Evolutionary conservation across 2,113 vertebrate genomes (phyloP).

Genomic region (Hypomesus transpacificus): DNA sequence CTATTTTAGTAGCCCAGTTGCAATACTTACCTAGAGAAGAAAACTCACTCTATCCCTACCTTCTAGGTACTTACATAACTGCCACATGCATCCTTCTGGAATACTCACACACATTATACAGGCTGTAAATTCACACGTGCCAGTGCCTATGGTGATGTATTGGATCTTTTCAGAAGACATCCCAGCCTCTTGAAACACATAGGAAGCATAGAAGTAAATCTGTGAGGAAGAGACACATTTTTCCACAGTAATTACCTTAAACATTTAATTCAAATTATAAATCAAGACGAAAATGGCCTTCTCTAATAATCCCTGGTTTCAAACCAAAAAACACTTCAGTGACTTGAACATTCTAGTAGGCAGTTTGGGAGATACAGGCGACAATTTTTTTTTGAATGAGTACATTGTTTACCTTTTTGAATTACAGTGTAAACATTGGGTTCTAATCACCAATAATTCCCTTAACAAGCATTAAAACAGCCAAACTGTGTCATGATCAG

Average conservation of each 20-base stretch:
- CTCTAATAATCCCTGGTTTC: no score
- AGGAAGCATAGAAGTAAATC: slow-evolving; percentile 86
- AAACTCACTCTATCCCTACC: slow-evolving; percentile 13
- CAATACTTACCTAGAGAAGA: slow-evolving; percentile 17
- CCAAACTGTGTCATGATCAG: neutral
- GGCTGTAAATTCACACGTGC: slow-evolving; percentile 81
- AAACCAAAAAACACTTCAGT: no score
- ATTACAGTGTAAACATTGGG: neutral
- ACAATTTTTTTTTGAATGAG: no score
- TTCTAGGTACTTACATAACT: slow-evolving; percentile 46
- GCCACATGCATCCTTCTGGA: neutral
- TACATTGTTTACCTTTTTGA: no score
- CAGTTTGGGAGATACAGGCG: no score
- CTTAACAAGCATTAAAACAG: neutral
- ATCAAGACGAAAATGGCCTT: neutral
- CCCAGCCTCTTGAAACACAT: slow-evolving; percentile 82
- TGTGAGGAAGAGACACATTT: slow-evolving; percentile 53
- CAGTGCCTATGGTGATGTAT: slow-evolving; percentile 81
- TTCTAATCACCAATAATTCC: neutral
- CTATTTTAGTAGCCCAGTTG: slow-evolving; percentile 4
- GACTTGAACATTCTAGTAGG: no score
- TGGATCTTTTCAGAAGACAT: slow-evolving; percentile 75
- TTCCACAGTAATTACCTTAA: no score
- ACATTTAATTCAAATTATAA: neutral
- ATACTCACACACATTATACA: slow-evolving; percentile 82